Base-by-base conservation (phyloP, 1,140 invertebrate genomes). In the Daktulosphaira vitifoliae region DNA sequence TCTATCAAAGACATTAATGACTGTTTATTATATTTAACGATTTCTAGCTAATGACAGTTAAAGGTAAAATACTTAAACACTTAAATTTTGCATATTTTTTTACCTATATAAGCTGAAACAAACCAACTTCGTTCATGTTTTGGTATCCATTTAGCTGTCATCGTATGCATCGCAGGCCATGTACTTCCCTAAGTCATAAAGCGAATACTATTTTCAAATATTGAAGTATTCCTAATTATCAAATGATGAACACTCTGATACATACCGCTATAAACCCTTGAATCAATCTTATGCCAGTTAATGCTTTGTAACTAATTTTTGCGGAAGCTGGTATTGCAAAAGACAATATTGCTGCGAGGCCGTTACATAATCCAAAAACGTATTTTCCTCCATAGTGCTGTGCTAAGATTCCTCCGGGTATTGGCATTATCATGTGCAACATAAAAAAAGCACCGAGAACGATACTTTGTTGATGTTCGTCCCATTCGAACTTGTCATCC, bases 111-210 rank as follows among this genome's bases (percentile, higher is more conserved):
- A 20, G 85, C 78, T 33, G 83, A 84, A 6, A 83, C 79, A 67
- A 88, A 84, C 76, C 81, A 83, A 71, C 85, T 88, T 51, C 88
- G 80, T 72, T 92, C 89, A 56, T 84, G 80, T 0, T 84, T 82
- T 3, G 89, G 89, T 53, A 89, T 86, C 90, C 90, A 94, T 71
- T 84, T 82, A 0, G 87, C 85, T 11, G 88, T 84, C 75, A 92
- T 80, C 38, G 84, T 79, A 74, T 92, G 88, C 79, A 89, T 88
- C 2, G 87, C 81, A 11, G 90, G 90, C 82, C 88, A 91, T 5
- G 82, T 78, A 39, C 88, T 81, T 22, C 90, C 90, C 88, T 91
- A 68, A n/a, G 11, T 2, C 15, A 48, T 22, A 48, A 48, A 16
- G 15, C 7, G 44, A 48, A 5, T n/a, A 22, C n/a, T n/a, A 6